Conservation (phyloP, 1,140 invertebrate species). For the Ooceraea biroi region DNA sequence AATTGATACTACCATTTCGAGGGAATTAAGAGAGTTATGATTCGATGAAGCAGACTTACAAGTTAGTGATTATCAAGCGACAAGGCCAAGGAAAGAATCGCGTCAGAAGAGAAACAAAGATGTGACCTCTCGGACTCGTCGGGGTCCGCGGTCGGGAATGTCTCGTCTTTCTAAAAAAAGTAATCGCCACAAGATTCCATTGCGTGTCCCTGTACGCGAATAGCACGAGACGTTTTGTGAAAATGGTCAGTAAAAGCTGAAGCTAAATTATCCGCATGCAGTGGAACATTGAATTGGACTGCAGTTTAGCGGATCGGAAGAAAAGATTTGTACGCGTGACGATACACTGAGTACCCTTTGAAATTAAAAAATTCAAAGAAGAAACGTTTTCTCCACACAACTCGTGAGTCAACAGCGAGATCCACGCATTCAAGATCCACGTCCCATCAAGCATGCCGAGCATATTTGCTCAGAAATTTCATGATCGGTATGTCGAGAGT, state of each 20-base stretch:
- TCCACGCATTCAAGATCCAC: too few relatives aligned
- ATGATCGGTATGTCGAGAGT: not conserved
- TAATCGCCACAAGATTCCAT: not conserved
- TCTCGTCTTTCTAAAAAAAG: constrained; percentile 10
- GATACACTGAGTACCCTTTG: too few relatives aligned
- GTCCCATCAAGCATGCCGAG: not conserved
- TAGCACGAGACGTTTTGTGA: not conserved
- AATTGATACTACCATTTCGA: not conserved
- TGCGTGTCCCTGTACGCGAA: not conserved
- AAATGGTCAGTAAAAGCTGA: too few relatives aligned
- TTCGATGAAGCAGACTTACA: constrained; percentile 2
- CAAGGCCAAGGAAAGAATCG: not conserved
- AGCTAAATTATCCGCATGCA: too few relatives aligned
- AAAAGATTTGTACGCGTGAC: not conserved
- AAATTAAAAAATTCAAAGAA: too few relatives aligned
- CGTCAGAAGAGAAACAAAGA: not conserved
- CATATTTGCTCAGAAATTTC: not conserved
- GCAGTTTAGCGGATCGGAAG: not conserved
- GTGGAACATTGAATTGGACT: too few relatives aligned
- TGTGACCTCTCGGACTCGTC: not conserved
- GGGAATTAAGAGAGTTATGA: not conserved
- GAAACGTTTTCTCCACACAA: too few relatives aligned
- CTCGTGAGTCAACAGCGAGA: too few relatives aligned
- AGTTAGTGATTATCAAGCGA: constrained; percentile 11
- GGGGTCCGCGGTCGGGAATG: not conserved